phyloP scores from a whole-genome alignment of 2,888 invertebrate species.

The Cephalotes varians region DNA sequence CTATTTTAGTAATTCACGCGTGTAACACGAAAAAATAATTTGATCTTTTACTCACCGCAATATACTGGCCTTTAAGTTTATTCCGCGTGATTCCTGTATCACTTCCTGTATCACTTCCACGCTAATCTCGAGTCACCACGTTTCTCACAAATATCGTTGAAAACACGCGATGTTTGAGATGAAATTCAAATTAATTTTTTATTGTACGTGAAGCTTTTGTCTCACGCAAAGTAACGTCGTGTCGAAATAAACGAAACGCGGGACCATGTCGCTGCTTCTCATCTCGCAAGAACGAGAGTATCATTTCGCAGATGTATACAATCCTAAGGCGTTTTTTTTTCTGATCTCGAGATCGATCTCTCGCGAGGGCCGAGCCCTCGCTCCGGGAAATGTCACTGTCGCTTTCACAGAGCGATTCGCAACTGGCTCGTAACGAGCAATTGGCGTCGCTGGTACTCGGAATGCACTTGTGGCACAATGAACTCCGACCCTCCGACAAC shows the following conservation, averaged over 20 bases:
- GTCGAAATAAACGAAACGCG: background rate
- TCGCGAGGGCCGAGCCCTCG: slow-evolving; percentile 23
- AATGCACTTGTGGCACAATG: slow-evolving; percentile 84
- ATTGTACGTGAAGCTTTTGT: no score
- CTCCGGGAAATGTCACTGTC: slow-evolving; percentile 57
- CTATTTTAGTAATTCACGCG: background rate
- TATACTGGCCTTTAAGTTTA: background rate
- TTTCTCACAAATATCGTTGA: background rate
- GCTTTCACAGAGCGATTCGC: slow-evolving; percentile 71
- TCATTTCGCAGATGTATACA: slow-evolving; percentile 30
- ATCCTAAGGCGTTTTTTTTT: background rate
- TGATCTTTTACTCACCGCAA: slow-evolving; percentile 6
- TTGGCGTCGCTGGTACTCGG: slow-evolving; percentile 78
- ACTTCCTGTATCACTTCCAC: slow-evolving; percentile 11
- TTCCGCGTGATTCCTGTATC: background rate
- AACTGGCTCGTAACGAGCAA: slow-evolving; percentile 76
- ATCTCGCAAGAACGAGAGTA: slow-evolving; percentile 8
- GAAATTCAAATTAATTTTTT: background rate
- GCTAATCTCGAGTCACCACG: background rate
- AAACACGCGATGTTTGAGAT: background rate
- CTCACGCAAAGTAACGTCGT: background rate
- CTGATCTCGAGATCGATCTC: slow-evolving; percentile 17
- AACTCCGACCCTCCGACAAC: slow-evolving; percentile 81
- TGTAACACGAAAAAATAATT: background rate
- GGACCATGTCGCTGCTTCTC: background rate